Evolutionary conservation across 1,140 invertebrate genomes (phyloP).

Genomic region (Yoshiicerus persimilis): DNA sequence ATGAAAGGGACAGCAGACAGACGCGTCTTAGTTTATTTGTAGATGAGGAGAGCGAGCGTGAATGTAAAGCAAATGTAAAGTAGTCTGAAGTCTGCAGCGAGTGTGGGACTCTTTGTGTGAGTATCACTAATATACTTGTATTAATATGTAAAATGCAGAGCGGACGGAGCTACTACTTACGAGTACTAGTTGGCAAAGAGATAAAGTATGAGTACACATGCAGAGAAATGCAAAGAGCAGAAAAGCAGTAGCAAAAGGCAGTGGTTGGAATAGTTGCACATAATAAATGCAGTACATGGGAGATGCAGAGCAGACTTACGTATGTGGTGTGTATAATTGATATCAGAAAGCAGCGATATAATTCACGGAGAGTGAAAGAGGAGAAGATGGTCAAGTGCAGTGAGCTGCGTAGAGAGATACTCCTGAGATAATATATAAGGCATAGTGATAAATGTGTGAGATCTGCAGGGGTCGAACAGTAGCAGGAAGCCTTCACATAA

Average conservation of each 20-base stretch:
- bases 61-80: slow-evolving; percentile 7
- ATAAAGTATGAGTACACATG: neutral
- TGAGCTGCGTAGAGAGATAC: neutral
- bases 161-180: neutral
- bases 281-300: neutral
- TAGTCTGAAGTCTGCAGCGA: neutral
- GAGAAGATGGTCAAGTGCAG: neutral
- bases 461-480: slow-evolving; percentile 39
- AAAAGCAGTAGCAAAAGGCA: neutral
- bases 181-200: neutral
- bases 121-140: neutral
- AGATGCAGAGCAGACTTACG: neutral
- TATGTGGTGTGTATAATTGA: neutral
- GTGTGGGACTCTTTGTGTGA: neutral
- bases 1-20: slow-evolving; percentile 17
- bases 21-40: slow-evolving; percentile 20
- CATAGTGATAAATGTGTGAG: slow-evolving; percentile 30
- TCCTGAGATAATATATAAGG: neutral
- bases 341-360: neutral
- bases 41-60: neutral
- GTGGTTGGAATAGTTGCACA: neutral
- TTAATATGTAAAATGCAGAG: neutral
- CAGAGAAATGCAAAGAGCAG: neutral
- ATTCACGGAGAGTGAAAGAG: neutral
- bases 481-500: slow-evolving; percentile 48